Evolutionary conservation across 2,888 invertebrate species (phyloP).

Genomic region (Endotricha flammealis): DNA sequence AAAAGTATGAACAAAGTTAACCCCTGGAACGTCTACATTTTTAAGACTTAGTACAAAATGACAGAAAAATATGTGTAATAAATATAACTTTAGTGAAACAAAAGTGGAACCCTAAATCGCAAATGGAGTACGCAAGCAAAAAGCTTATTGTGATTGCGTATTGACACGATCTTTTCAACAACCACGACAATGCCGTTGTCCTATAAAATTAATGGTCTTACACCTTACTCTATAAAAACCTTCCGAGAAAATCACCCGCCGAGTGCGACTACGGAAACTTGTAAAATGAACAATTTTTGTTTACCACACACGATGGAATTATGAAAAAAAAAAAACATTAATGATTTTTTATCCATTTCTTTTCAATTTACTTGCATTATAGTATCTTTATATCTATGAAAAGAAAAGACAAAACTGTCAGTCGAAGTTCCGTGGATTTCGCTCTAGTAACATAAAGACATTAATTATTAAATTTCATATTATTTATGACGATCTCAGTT

Average conservation of each 20-base stretch:
- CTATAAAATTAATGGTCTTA: constrained; percentile 55
- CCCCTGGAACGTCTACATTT: too few species aligned
- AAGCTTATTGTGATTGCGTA: constrained; percentile 32
- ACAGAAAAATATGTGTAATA: too few species aligned
- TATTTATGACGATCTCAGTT: too few species aligned
- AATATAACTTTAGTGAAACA: too few species aligned
- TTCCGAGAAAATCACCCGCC: constrained; percentile 57
- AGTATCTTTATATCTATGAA: too few species aligned
- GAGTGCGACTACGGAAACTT: constrained; percentile 44
- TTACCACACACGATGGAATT: constrained; percentile 42
- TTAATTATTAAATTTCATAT: too few species aligned
- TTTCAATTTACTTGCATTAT: too few species aligned
- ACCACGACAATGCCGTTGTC: constrained; percentile 43
- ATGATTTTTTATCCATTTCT: constrained; percentile 4
- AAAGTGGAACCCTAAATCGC: constrained; percentile 19
- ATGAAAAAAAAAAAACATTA: neutral
- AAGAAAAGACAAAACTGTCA: too few species aligned
- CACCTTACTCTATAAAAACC: constrained; percentile 30
- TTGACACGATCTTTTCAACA: constrained; percentile 50
- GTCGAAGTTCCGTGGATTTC: too few species aligned
- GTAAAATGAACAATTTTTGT: constrained; percentile 32
- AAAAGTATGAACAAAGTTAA: too few species aligned
- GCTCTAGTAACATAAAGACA: too few species aligned
- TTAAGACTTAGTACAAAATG: too few species aligned
- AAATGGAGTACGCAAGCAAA: constrained; percentile 22